A percentile compares a stretch with the other conserved stretches of the same genome.
Conservation (phyloP, 2,113 vertebrate genomes). For the Periophthalmodon schlosseri region DNA sequence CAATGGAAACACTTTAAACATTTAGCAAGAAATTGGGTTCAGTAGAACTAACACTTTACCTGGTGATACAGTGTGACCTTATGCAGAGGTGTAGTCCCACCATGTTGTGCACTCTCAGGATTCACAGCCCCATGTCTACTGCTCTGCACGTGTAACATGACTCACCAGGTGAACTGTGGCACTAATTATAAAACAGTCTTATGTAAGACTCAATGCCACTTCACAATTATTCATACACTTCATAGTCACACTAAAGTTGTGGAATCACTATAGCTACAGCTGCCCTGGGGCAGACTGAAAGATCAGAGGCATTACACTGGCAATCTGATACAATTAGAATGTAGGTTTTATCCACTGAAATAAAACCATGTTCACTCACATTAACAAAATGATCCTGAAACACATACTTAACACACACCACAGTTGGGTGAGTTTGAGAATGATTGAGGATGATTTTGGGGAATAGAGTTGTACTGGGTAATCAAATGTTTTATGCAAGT, state of each 20-base stretch:
- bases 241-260: not conserved
- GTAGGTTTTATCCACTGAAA: not conserved
- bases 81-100: not conserved
- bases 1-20: not conserved
- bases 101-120: not conserved
- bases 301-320: not conserved
- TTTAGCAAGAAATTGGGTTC: not conserved
- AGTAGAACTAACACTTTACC: not conserved
- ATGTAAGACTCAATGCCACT: not conserved
- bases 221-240: not conserved
- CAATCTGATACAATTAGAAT: not conserved
- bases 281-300: not conserved
- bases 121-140: not conserved
- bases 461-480: not conserved
- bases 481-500: not conserved
- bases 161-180: not conserved
- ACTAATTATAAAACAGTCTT: not conserved
- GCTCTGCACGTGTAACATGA: not conserved
- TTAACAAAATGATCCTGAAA: not conserved
- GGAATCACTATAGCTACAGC: not conserved
- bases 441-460: not conserved
- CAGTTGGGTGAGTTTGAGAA: not conserved
- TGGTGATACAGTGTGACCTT: not conserved
- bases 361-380: not conserved
- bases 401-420: not conserved